A percentile compares a stretch with the other conserved stretches of the same genome.
These are phyloP conservation scores for Bactericera cockerelli DNA, from an alignment of 1,140 invertebrate species.

Conservation along the genomic window DNA sequence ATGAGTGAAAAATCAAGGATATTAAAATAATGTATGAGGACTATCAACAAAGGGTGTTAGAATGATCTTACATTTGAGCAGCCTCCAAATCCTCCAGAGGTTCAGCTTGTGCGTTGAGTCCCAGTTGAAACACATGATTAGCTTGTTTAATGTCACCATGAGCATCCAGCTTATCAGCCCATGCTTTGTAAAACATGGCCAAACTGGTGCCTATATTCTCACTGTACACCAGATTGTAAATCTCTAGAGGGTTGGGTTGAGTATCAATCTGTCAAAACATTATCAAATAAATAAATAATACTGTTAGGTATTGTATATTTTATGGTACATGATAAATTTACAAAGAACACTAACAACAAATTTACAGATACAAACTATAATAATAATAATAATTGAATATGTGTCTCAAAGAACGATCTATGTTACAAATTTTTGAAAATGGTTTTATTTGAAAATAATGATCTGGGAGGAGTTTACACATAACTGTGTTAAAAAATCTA, in stretches of 20 bases:
- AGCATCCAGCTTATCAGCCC: slow-evolving; percentile 65
- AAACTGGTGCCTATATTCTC: slow-evolving; percentile 61
- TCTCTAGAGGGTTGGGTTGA: slow-evolving; percentile 51
- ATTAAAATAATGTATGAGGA: too few relatives aligned
- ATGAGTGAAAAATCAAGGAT: too few relatives aligned
- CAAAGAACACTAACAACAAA: neutral
- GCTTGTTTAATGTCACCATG: slow-evolving; percentile 55
- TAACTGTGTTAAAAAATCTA: too few relatives aligned
- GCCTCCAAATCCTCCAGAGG: slow-evolving; percentile 52
- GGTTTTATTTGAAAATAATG: too few relatives aligned
- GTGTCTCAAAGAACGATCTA: too few relatives aligned
- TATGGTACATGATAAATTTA: too few relatives aligned
- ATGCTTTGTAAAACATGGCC: slow-evolving; percentile 58
- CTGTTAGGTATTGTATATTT: too few relatives aligned
- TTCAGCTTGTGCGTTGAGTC: slow-evolving; percentile 49
- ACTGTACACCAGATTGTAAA: slow-evolving; percentile 56
- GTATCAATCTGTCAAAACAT: slow-evolving; percentile 46
- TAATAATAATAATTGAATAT: too few relatives aligned
- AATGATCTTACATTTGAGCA: slow-evolving; percentile 47
- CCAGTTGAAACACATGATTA: slow-evolving; percentile 52
- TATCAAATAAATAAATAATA: slow-evolving; percentile 13
- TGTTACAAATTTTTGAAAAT: too few relatives aligned
- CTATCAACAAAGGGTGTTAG: too few relatives aligned
- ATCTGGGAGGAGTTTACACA: too few relatives aligned
- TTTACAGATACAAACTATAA: too few relatives aligned